A percentile compares a stretch with the other conserved stretches of the same genome.
These are phyloP conservation scores for Pao palembangensis DNA, from an alignment of 2,113 vertebrate genomes.

Conservation along the genomic window DNA sequence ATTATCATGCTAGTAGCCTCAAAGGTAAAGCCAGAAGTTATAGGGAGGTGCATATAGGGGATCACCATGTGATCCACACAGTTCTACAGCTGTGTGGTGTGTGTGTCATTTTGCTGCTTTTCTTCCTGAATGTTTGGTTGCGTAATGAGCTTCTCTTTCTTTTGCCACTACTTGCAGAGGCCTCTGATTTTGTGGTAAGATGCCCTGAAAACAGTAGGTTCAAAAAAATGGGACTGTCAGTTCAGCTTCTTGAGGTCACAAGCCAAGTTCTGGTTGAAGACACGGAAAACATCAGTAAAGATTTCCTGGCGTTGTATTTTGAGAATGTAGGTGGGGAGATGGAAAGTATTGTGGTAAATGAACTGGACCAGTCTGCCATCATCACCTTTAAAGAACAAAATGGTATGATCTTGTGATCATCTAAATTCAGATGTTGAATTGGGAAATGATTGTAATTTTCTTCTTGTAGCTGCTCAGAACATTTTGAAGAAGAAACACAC, in stretches of 20 bases:
- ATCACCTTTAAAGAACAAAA: conserved; percentile 74
- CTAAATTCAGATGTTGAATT: neutral
- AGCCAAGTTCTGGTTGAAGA: conserved; percentile 76
- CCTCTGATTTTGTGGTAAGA: conserved; percentile 60
- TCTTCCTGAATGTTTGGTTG: too few relatives aligned
- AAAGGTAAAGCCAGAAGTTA: too few relatives aligned
- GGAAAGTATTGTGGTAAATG: conserved; percentile 46
- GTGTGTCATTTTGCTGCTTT: neutral
- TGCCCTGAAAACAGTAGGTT: conserved; percentile 61
- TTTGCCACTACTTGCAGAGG: conserved; percentile 61
- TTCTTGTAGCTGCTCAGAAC: conserved; percentile 47
- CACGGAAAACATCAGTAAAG: conserved; percentile 44
- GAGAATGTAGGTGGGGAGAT: conserved; percentile 73
- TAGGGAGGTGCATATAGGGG: too few relatives aligned
- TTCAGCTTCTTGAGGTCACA: conserved; percentile 75
- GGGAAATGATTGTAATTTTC: neutral
- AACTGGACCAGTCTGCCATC: conserved; percentile 75
- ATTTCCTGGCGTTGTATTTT: conserved; percentile 77
- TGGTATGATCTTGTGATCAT: conserved; percentile 71
- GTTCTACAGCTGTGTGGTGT: neutral
- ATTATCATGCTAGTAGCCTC: too few relatives aligned
- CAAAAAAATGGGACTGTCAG: conserved; percentile 63
- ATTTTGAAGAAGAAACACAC: conserved; percentile 57
- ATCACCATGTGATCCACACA: too few relatives aligned
- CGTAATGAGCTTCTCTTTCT: too few relatives aligned